These are phyloP conservation scores for Zaprionus lineosus DNA, from an alignment of 2,888 invertebrate species.

Conservation along the genomic window DNA sequence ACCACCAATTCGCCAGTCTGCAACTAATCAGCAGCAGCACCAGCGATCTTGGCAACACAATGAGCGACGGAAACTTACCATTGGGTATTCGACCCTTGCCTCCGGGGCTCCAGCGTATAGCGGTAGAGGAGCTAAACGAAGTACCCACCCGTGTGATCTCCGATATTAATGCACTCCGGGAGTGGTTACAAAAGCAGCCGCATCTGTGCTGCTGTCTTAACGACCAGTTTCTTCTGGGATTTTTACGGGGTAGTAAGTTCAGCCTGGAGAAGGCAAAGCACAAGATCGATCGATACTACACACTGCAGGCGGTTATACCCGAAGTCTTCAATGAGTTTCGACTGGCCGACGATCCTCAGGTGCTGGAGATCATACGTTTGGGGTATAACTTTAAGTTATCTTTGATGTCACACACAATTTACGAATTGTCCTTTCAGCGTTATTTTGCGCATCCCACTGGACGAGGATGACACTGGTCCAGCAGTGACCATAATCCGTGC, in stretches of 20 bases:
- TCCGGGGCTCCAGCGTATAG: slow-evolving; percentile 76
- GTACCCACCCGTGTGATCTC: slow-evolving; percentile 79
- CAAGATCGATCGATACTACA: slow-evolving; percentile 85
- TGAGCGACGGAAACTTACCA: slow-evolving; percentile 10
- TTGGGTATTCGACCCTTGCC: slow-evolving; percentile 32
- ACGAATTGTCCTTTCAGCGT: slow-evolving; percentile 22
- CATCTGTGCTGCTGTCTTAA: slow-evolving; percentile 82
- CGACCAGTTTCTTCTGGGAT: slow-evolving; percentile 84
- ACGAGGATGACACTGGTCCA: slow-evolving; percentile 82
- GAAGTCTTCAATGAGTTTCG: slow-evolving; percentile 84
- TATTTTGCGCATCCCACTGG: slow-evolving; percentile 77
- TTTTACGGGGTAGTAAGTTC: slow-evolving; percentile 84
- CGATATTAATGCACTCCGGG: slow-evolving; percentile 82
- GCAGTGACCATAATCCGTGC: slow-evolving; percentile 84
- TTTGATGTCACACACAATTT: neutral
- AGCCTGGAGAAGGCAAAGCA: slow-evolving; percentile 85
- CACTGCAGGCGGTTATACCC: slow-evolving; percentile 84
- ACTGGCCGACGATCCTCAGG: slow-evolving; percentile 70
- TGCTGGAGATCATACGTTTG: slow-evolving; percentile 77
- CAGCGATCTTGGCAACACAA: slow-evolving; percentile 7
- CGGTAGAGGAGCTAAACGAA: slow-evolving; percentile 84
- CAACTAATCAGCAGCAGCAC: too few species aligned
- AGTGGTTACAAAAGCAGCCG: slow-evolving; percentile 84
- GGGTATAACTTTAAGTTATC: slow-evolving; percentile 48
- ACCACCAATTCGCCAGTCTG: slow-evolving; percentile 23